These are phyloP conservation scores for Saguinus imperator DNA, from an alignment of 2,113 vertebrate genomes.

Conservation along the genomic window DNA sequence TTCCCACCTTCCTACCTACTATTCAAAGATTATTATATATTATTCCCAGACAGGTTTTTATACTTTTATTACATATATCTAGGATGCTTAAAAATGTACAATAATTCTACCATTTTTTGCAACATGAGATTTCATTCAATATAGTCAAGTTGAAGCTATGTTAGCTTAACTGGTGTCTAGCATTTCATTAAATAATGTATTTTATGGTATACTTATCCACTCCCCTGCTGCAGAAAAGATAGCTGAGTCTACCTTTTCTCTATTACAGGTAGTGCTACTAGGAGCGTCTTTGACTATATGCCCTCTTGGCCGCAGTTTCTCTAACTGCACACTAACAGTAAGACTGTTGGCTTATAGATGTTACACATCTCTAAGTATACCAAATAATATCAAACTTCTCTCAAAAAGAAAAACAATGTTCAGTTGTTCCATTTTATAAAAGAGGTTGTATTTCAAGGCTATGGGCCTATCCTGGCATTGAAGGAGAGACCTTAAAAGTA, in stretches of 20 bases:
- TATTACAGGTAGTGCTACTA: background rate
- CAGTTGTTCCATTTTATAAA: background rate
- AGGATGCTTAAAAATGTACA: background rate
- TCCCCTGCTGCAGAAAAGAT: background rate
- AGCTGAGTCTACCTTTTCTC: background rate
- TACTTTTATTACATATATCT: background rate
- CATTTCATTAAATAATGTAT: background rate
- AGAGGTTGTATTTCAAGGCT: background rate
- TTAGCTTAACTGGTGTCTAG: background rate
- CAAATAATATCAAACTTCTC: background rate
- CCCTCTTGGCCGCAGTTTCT: background rate
- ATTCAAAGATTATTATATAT: background rate
- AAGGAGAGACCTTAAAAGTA: background rate
- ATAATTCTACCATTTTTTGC: background rate
- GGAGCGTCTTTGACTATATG: background rate
- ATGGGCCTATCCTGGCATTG: background rate
- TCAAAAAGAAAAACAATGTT: background rate
- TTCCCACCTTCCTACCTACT: background rate
- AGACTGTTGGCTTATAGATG: background rate
- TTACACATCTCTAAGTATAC: background rate
- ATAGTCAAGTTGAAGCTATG: background rate
- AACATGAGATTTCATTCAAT: background rate
- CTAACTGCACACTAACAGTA: background rate
- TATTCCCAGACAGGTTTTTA: background rate
- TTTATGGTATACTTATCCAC: background rate